phyloP scores from a whole-genome alignment of 2,888 invertebrate genomes.

The Masnerella sp. region DNA sequence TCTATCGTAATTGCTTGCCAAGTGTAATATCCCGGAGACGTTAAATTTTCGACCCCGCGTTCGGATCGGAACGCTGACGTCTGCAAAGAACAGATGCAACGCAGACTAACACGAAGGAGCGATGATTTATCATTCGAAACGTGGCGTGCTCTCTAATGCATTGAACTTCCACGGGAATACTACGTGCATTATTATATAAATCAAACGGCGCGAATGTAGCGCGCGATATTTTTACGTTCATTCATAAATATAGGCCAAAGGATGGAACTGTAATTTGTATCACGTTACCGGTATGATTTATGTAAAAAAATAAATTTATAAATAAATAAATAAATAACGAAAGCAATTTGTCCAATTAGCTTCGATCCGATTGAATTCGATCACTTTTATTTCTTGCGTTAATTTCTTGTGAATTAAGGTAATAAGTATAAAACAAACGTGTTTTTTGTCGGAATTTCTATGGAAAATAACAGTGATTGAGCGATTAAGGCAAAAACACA shows the following conservation, averaged over 20 bases:
- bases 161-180: conserved; percentile 9
- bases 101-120: conserved; percentile 26
- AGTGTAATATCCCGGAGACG: conserved; percentile 44
- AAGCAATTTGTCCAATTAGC: too few relatives aligned
- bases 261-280: too few relatives aligned
- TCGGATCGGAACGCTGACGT: conserved; percentile 4
- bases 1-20: conserved; percentile 51
- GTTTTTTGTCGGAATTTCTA: not conserved
- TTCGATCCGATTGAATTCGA: too few relatives aligned
- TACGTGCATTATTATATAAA: too few relatives aligned
- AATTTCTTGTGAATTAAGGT: not conserved
- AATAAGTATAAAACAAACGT: not conserved
- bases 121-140: conserved; percentile 59
- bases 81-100: conserved; percentile 44
- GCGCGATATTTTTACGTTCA: too few relatives aligned
- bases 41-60: conserved; percentile 31
- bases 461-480: conserved; percentile 11
- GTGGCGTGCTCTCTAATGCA: conserved; percentile 34
- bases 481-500: conserved; percentile 6
- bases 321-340: too few relatives aligned
- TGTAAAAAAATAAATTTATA: too few relatives aligned
- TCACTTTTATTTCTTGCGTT: too few relatives aligned
- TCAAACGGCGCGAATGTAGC: too few relatives aligned
- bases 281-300: too few relatives aligned
- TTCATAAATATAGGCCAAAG: too few relatives aligned